These are phyloP conservation scores for Fulmarus glacialis DNA, from an alignment of 2,113 vertebrate species.

Conservation along the genomic window DNA sequence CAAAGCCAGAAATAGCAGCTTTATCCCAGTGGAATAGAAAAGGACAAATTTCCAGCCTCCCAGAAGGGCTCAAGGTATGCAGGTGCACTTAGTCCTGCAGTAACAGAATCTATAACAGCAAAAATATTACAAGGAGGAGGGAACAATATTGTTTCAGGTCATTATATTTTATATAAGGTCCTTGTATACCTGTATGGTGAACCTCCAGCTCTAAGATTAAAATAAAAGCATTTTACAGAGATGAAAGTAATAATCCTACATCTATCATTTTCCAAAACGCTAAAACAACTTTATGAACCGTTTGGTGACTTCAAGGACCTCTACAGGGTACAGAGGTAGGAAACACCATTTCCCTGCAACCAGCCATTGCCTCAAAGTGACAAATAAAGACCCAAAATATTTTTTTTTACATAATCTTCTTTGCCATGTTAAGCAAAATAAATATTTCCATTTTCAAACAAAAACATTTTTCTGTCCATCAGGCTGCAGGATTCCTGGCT, in stretches of 20 bases:
- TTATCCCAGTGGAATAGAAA: not conserved
- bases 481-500: not conserved
- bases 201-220: not conserved
- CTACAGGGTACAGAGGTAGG: not conserved
- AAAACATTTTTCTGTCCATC: not conserved
- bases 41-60: slow-evolving; percentile 26
- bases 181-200: not conserved
- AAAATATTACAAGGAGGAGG: not conserved
- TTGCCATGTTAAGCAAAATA: not conserved
- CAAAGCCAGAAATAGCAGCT: slow-evolving; percentile 41
- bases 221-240: not conserved
- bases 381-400: not conserved
- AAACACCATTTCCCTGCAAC: not conserved
- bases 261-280: not conserved
- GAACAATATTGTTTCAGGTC: not conserved
- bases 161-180: not conserved
- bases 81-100: not conserved
- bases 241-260: not conserved
- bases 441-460: not conserved
- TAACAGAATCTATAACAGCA: not conserved
- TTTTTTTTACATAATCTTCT: not conserved
- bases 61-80: not conserved
- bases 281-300: not conserved
- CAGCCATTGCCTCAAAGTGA: not conserved
- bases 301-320: not conserved